phyloP scores from a whole-genome alignment of 2,888 invertebrate genomes.

The Rhaphigaster nebulosa region DNA sequence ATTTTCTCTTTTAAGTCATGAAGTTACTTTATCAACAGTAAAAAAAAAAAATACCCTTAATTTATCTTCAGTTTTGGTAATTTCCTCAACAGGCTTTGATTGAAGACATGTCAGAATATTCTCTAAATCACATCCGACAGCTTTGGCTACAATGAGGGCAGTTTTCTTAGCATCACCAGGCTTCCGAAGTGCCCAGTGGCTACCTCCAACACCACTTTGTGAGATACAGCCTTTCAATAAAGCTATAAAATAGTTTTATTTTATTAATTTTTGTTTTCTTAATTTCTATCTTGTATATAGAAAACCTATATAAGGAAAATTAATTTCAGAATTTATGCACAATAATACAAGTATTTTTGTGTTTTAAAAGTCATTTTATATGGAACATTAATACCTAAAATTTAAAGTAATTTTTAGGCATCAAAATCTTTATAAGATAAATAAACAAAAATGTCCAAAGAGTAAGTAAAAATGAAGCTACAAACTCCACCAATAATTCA shows the following conservation, averaged over 20 bases:
- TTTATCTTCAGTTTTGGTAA: background rate
- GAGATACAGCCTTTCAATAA: slow-evolving; percentile 47
- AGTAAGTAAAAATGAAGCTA: no score
- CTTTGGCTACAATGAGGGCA: background rate
- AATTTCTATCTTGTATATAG: background rate
- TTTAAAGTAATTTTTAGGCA: no score
- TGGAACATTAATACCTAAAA: no score
- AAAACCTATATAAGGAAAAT: background rate
- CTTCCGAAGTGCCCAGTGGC: background rate
- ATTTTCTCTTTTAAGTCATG: no score
- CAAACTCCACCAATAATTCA: no score
- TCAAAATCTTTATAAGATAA: no score
- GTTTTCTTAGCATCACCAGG: slow-evolving; percentile 3
- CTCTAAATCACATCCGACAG: slow-evolving; percentile 3
- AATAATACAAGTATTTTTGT: no score
- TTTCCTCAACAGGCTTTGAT: background rate
- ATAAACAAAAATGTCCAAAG: no score
- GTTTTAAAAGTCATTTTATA: no score
- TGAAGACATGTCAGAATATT: slow-evolving; percentile 16
- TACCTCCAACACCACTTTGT: slow-evolving; percentile 47
- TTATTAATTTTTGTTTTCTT: background rate
- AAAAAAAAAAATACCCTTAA: background rate
- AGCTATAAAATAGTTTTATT: background rate
- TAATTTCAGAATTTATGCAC: no score
- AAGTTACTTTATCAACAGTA: background rate